Evolutionary conservation across 2,113 vertebrate genomes (phyloP).

Genomic region (Typhlomys cinereus): DNA sequence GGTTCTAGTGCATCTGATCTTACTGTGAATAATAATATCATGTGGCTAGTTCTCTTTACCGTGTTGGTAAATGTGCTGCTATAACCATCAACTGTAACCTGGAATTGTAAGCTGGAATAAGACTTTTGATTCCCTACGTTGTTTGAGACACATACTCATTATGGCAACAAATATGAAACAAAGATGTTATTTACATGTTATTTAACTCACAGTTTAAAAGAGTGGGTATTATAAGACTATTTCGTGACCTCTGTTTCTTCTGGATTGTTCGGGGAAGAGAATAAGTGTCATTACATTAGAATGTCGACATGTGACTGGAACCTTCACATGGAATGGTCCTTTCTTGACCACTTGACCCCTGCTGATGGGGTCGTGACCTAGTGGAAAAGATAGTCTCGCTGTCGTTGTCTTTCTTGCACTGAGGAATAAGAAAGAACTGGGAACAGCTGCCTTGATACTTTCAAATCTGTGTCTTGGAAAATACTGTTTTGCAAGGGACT

Average conservation of each 20-base stretch:
- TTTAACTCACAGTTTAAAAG: neutral
- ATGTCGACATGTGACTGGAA: neutral
- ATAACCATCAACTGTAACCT: no score
- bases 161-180: no score
- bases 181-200: neutral
- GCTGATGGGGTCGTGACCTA: neutral
- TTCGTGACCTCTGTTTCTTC: constrained; percentile 11
- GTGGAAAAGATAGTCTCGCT: neutral
- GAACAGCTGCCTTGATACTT: neutral
- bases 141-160: no score
- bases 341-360: neutral
- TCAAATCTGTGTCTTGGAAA: neutral
- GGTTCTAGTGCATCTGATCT: no score
- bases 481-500: neutral
- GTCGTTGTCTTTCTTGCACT: neutral
- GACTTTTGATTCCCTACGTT: no score
- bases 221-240: neutral
- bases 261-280: neutral
- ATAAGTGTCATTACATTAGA: neutral
- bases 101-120: no score
- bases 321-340: neutral
- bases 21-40: no score
- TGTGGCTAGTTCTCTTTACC: no score
- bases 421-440: neutral
- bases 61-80: no score